Percentiles rank a stretch among this genome's conserved stretches.
phyloP scores from a whole-genome alignment of 2,888 invertebrate genomes.

The Drosophila niveifrons region DNA sequence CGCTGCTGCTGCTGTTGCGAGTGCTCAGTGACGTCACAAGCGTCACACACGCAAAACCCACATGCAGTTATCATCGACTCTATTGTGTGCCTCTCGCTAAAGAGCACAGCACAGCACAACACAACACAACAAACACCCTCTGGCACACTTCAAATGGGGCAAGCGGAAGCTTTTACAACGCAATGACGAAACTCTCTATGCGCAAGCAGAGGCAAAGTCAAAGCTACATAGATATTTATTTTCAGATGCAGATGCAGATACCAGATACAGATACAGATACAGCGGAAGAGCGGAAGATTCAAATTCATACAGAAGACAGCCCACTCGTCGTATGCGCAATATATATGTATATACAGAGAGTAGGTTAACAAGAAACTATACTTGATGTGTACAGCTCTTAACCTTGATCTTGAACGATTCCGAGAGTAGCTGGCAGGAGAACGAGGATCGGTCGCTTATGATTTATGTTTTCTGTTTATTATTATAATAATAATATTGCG shows the following conservation, averaged over 20 bases:
- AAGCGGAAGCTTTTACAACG: constrained; percentile 77
- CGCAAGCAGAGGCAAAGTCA: constrained; percentile 14
- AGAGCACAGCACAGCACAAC: background rate
- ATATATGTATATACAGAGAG: constrained; percentile 47
- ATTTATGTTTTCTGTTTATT: constrained; percentile 50
- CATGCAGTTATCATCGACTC: constrained; percentile 55
- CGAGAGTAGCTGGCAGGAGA: constrained; percentile 32
- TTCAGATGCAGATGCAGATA: constrained; percentile 13
- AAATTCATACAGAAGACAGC: constrained; percentile 62
- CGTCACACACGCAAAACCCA: constrained; percentile 53
- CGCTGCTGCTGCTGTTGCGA: constrained; percentile 33
- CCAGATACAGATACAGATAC: constrained; percentile 25
- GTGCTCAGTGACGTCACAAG: constrained; percentile 67
- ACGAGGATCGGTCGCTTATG: constrained; percentile 15
- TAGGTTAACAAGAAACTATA: constrained; percentile 66
- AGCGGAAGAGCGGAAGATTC: constrained; percentile 29
- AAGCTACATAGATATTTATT: background rate
- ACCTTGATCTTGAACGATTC: constrained; percentile 76
- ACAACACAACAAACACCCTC: background rate
- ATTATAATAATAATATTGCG: constrained; percentile 72
- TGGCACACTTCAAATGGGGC: constrained; percentile 26
- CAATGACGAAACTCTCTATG: constrained; percentile 47
- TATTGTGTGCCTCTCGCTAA: constrained; percentile 28
- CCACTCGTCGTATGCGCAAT: constrained; percentile 53
- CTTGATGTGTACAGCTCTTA: constrained; percentile 48